Base-by-base conservation (phyloP, 2,888 invertebrate species). In the Choristoneura rosaceana region DNA sequence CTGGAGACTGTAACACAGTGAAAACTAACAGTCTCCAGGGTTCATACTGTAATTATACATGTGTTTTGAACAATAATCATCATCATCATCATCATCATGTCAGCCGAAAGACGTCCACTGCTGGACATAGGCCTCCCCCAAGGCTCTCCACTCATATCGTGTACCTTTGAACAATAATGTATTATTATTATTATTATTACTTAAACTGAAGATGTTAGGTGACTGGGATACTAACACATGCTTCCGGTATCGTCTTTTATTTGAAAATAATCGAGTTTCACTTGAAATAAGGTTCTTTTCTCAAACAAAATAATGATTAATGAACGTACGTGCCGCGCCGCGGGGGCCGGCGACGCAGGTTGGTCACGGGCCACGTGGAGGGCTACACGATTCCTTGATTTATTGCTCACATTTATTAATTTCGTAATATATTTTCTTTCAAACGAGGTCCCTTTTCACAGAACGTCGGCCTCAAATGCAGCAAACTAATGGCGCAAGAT, bases 341-440 rank as follows among this genome's bases (percentile, higher is more conserved):
- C 43, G 45, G 43, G 62, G 67, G 10, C 55, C 33, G 65, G 70
- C 70, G 73, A 63, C 33, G 73, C 69, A 62, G 60, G 60, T 45
- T 41, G 70, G 62, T 73, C 41, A 66, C 70, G 74, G 73, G 45
- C 61, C 69, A 63, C 70, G 71, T 66, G 73, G 73, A 64, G 59
- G 71, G 55, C 74, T 69, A 52, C 69, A 70, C 76, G 69, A 71
- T 77, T 73, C 74, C n/a, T 73, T 74, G 76, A 77, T 76, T 76
- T 76, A 77, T 77, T 55, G 62, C 71, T 25, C 61, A 62, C 66
- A 70, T 74, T 74, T 77, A 78, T 78, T 76, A 77, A 78, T 76
- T 75, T 74, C 62, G 70, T 75, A 74, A 78, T 70, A 74, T 75
- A 75, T 78, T 67, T 70, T 71, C 71, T 43, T 58, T 70, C 43